Evolutionary conservation across 2,888 invertebrate species (phyloP), one percentile per base, ranked within the genome.

Genomic region (Neoscelio sp.): DNA sequence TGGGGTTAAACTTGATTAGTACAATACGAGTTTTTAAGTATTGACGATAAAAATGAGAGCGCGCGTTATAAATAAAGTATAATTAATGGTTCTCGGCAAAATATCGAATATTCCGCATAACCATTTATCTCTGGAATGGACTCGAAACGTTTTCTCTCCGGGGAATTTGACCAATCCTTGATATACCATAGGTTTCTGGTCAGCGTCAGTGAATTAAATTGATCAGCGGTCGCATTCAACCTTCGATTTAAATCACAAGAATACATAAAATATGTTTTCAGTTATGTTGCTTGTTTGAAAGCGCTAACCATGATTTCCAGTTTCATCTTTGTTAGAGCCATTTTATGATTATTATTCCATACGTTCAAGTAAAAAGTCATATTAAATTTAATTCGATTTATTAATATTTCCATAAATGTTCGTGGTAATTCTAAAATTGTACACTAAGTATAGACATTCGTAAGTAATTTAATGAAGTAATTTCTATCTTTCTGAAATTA

Each of bases 401-500:
- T n/a, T 5, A 58, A 50, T 18, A 17, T 13, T 12, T 52, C 26
- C 13, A 13, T 44, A 44, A 71, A 60, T 62, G 38, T 44, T 26
- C 23, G 50, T 65, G 20, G 33, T 30, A 67, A 67, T 60, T n/a
- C 23, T 30, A 50, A 58, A 35, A 74, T 38, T 33, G 40, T 44
- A 28, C 58, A 67, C 50, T 50, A 58, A 74, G 52, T 23, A 35
- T 46, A 75, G 75, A 75, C 52, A 44, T 75, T 67, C 13, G 44
- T 75, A 75, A 75, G 60, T 67, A 52, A 60, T 67, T 46, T 52
- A 52, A 60, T 35, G 56, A 48, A 64, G 73, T 56, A 73, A 75
- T 67, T 75, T 67, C 44, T 44, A 67, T 67, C 60, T 46, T 60
- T 52, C 60, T 35, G 44, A 67, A 75, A 75, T 75, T 67, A 17